Evolutionary conservation across 2,797 vertebrate genomes (phyloP).

Genomic region (Bradypodion pumilum): DNA sequence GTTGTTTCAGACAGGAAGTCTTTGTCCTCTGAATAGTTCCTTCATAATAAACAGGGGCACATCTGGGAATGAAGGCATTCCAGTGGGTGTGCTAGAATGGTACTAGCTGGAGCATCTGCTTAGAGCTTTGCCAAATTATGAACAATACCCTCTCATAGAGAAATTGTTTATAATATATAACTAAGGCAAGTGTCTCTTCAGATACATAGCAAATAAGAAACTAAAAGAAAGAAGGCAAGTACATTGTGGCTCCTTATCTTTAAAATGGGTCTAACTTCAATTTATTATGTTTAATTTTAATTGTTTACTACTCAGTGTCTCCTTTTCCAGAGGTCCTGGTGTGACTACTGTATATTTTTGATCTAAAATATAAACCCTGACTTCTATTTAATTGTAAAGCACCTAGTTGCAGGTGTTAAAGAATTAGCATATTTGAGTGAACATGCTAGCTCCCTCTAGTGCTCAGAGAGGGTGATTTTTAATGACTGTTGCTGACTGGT

Average conservation of each 20-base stretch:
- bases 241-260: slow-evolving; percentile 1
- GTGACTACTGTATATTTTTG: not conserved
- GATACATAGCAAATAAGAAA: too few relatives aligned
- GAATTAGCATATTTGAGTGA: not conserved
- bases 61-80: slow-evolving; percentile 71
- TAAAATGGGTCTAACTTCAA: not conserved
- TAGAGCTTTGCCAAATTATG: not conserved
- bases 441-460: slow-evolving; percentile 22
- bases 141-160: not conserved
- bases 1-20: slow-evolving; percentile 69
- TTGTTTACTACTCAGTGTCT: not conserved
- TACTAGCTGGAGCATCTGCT: slow-evolving; percentile 56
- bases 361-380: not conserved
- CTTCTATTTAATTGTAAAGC: not conserved
- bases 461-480: not conserved
- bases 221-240: too few relatives aligned
- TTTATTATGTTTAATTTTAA: not conserved
- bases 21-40: slow-evolving; percentile 69
- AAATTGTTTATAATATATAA: slow-evolving; percentile 4
- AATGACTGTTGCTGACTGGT: not conserved
- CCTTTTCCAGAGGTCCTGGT: not conserved
- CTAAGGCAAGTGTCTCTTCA: not conserved
- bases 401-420: not conserved
- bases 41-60: slow-evolving; percentile 66
- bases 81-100: slow-evolving; percentile 60